Evolutionary conservation across 2,888 invertebrate species (phyloP), one percentile per base, ranked within the genome.

Genomic region (Lamellibrachia satsuma): DNA sequence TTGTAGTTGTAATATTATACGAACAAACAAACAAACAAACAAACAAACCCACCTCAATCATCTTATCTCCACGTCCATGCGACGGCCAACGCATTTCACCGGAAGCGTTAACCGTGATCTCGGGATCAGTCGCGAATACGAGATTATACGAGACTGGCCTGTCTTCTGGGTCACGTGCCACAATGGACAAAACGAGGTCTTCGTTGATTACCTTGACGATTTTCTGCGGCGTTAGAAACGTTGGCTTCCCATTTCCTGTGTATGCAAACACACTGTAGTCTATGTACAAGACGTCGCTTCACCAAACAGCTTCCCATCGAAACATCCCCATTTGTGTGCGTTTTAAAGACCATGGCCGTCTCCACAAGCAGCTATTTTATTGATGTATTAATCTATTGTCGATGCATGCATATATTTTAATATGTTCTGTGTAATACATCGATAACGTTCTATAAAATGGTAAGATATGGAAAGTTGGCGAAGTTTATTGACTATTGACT

Each of bases 61-160:
- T 75, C 75, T 75, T 75, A 75, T 11, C 22, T 15, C 75, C 75
- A 1, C 6, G 15, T 75, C 75, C 22, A 15, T 11, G 11, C 75
- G 75, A 75, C 75, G 75, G 75, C 75, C 75, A 75, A 22, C 75
- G 75, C 11, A 75, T 15, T 75, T 22, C 11, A 75, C 75, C 75
- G 75, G 75, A 75, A 75, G 75, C 75, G 15, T 75, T 75, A 15
- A 75, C 75, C 75, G 75, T 75, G 75, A 75, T 15, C 75, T 75
- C 75, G 75, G 75, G 75, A 22, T 75, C 55, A n/a, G 91, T 91
- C 27, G 91, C 11, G n/a, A 91, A 52, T 8, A 15, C 27, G 52
- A 27, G 27, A 52, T 27, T 91, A 52, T 91, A 91, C 52, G 52
- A 27, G 52, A 91, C 52, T 52, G 91, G 91, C 27, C 91, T 52